phyloP scores from a whole-genome alignment of 2,888 invertebrate species.

The Cosmopolites sordidus region DNA sequence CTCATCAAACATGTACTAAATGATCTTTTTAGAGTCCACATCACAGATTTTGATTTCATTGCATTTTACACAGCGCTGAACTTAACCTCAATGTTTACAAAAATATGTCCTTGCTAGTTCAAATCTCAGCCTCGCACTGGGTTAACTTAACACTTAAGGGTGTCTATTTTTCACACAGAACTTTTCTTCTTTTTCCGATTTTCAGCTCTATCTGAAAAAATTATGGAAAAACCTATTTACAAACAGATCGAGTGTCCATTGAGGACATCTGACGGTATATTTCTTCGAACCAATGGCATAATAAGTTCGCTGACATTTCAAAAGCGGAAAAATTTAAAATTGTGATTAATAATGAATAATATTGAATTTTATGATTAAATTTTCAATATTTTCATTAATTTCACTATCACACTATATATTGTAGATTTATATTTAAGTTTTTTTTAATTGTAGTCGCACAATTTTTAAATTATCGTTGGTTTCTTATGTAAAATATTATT shows the following conservation, averaged over 20 bases:
- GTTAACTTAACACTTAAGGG: background rate
- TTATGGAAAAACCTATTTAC: conserved; percentile 52
- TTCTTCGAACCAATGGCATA: conserved; percentile 34
- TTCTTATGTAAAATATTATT: too few relatives aligned
- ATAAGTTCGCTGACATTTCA: conserved; percentile 22
- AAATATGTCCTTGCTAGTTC: conserved; percentile 1
- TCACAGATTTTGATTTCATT: conserved; percentile 19
- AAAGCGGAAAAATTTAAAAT: conserved; percentile 35
- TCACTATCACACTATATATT: too few relatives aligned
- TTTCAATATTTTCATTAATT: too few relatives aligned
- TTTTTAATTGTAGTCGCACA: too few relatives aligned
- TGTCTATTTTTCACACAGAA: background rate
- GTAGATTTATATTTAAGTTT: too few relatives aligned
- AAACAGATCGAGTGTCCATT: conserved; percentile 51
- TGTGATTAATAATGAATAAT: too few relatives aligned
- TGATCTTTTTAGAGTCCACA: conserved; percentile 15
- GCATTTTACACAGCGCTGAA: conserved; percentile 11
- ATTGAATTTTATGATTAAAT: too few relatives aligned
- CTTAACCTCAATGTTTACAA: conserved; percentile 25
- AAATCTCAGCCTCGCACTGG: background rate
- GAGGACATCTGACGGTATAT: conserved; percentile 47
- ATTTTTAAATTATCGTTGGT: too few relatives aligned
- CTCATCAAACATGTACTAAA: background rate
- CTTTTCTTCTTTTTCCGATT: conserved; percentile 29
- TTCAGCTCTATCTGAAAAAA: conserved; percentile 43